phyloP scores from a whole-genome alignment of 2,113 vertebrate species.

The Stigmatopora nigra region DNA sequence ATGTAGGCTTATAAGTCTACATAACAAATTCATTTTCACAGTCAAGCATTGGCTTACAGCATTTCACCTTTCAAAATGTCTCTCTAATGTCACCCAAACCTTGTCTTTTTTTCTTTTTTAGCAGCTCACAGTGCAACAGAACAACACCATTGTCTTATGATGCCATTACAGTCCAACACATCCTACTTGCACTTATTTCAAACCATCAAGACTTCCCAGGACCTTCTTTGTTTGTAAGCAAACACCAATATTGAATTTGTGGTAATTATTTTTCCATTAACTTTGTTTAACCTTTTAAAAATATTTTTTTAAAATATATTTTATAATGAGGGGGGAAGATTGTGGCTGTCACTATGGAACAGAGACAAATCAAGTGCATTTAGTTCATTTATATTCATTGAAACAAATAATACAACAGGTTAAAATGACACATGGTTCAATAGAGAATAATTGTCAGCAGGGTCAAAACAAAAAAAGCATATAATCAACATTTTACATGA shows the following conservation, averaged over 20 bases:
- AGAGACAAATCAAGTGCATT: constrained; percentile 38
- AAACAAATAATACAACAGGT: constrained; percentile 31
- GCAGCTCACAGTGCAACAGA: constrained; percentile 11
- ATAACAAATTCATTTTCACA: constrained; percentile 36
- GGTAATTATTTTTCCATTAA: constrained; percentile 20
- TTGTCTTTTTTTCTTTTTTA: constrained; percentile 13
- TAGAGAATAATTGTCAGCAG: constrained; percentile 14
- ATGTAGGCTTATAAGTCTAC: constrained; percentile 47
- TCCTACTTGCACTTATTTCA: constrained; percentile 36
- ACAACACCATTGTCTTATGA: not conserved
- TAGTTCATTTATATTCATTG: constrained; percentile 47
- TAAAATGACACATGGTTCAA: constrained; percentile 22
- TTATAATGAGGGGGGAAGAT: constrained; percentile 13
- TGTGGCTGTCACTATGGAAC: constrained; percentile 23
- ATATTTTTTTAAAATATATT: constrained; percentile 25
- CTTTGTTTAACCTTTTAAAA: constrained; percentile 23
- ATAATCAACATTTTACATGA: constrained; percentile 11
- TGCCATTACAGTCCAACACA: constrained; percentile 11
- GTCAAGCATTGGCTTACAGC: constrained; percentile 38
- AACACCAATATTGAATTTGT: constrained; percentile 20
- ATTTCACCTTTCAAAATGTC: constrained; percentile 37
- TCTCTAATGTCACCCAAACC: constrained; percentile 32
- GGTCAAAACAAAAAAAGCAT: not conserved
- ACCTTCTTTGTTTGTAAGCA: constrained; percentile 26
- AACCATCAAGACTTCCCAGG: constrained; percentile 34